A percentile compares a stretch with the other conserved stretches of the same genome.
phyloP scores from a whole-genome alignment of 2,888 invertebrate genomes.

The Mythimna pallens region DNA sequence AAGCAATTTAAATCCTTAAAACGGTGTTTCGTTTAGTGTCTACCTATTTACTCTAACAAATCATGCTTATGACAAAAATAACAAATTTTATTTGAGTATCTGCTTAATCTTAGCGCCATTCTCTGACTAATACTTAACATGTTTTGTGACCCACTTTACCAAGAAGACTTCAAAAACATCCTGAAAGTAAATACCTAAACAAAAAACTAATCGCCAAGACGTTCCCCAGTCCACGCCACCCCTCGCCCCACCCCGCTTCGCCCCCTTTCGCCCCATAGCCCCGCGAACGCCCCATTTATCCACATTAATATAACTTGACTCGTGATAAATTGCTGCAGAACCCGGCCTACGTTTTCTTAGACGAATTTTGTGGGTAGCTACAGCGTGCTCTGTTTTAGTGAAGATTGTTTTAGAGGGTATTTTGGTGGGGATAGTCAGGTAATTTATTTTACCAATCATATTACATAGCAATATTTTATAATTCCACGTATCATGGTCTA shows the following conservation, averaged over 20 bases:
- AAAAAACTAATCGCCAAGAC: slow-evolving; percentile 71
- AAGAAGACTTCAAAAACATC: background rate
- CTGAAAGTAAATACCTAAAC: slow-evolving; percentile 49
- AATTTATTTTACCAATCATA: background rate
- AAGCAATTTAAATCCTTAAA: too few relatives aligned
- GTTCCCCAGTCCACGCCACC: slow-evolving; percentile 65
- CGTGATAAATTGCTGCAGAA: slow-evolving; percentile 89
- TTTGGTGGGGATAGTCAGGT: background rate
- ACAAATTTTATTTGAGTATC: too few relatives aligned
- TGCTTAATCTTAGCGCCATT: too few relatives aligned
- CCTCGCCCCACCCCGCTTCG: slow-evolving; percentile 46
- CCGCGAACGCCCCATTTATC: slow-evolving; percentile 82
- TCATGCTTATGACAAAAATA: too few relatives aligned
- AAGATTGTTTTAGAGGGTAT: slow-evolving; percentile 19
- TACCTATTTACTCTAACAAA: too few relatives aligned
- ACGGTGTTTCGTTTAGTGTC: too few relatives aligned
- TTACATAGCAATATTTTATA: background rate
- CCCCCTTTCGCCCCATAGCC: slow-evolving; percentile 52
- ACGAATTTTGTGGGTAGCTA: slow-evolving; percentile 81
- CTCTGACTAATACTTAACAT: too few relatives aligned
- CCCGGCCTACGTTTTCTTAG: slow-evolving; percentile 88
- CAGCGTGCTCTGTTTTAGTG: slow-evolving; percentile 72
- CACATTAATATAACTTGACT: slow-evolving; percentile 90
- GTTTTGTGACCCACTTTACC: background rate
- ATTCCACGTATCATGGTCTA: too few relatives aligned